These are phyloP conservation scores for Ernsta delagoae DNA, from an alignment of 2,888 invertebrate genomes.

Conservation along the genomic window DNA sequence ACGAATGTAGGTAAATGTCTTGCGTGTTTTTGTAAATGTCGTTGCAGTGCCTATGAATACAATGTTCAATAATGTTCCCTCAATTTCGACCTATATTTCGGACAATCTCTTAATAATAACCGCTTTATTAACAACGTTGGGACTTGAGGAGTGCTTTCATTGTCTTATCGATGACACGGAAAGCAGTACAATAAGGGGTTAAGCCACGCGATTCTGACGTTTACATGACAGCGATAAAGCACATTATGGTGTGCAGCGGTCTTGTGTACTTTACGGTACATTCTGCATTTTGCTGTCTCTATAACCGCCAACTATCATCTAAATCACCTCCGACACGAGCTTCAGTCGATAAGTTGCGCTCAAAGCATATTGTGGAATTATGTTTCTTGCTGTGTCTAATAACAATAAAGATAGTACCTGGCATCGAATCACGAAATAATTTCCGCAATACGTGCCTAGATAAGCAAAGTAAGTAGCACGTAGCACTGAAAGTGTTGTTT, in stretches of 20 bases:
- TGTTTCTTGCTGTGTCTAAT: conserved; percentile 45
- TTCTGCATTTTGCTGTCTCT: conserved; percentile 34
- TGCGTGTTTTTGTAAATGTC: background rate
- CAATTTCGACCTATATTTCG: conserved; percentile 32
- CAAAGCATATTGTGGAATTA: conserved; percentile 46
- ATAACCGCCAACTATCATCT: conserved; percentile 37
- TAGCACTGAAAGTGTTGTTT: conserved; percentile 10
- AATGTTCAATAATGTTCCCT: conserved; percentile 26
- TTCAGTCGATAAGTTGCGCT: conserved; percentile 42
- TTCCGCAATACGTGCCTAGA: conserved; percentile 46
- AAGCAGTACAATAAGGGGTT: conserved; percentile 21
- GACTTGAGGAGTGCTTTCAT: conserved; percentile 34
- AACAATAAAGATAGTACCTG: conserved; percentile 48
- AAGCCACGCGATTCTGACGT: conserved; percentile 16
- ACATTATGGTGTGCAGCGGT: conserved; percentile 2
- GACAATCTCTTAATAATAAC: conserved; percentile 33
- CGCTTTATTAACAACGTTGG: conserved; percentile 36
- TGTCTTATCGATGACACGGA: conserved; percentile 37
- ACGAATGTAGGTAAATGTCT: background rate
- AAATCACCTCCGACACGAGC: conserved; percentile 41
- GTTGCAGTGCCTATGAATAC: conserved; percentile 8
- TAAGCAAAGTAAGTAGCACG: conserved; percentile 26
- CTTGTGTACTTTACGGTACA: conserved; percentile 33
- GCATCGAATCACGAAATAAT: conserved; percentile 47
- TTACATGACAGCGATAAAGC: conserved; percentile 13